Conservation (phyloP, 2,797 vertebrate genomes). For the Dermochelys coriacea region DNA sequence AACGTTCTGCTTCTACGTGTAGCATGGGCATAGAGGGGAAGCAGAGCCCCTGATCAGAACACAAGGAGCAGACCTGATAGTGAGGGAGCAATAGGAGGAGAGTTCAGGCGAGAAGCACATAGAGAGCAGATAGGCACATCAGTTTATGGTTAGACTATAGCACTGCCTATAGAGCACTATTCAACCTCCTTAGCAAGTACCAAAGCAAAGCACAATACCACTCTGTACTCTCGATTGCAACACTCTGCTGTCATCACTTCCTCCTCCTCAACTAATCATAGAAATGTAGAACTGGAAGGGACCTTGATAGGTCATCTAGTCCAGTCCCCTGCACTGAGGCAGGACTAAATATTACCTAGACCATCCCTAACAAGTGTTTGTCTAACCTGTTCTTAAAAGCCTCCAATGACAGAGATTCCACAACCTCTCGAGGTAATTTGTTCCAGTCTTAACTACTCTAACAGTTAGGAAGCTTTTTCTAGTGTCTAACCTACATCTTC, state of each 20-base stretch:
- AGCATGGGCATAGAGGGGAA: neutral
- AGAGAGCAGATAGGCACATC: neutral
- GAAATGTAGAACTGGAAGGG: neutral
- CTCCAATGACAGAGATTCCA: neutral
- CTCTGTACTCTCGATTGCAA: neutral
- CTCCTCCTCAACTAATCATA: neutral
- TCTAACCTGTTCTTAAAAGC: neutral
- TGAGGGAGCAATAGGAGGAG: accelerated
- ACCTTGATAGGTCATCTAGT: neutral
- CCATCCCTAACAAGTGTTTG: neutral
- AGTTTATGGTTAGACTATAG: neutral
- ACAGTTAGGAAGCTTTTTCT: neutral
- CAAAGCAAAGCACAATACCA: neutral
- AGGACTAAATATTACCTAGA: neutral
- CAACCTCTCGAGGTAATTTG: neutral
- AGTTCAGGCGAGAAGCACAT: accelerated
- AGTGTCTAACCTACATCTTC: neutral
- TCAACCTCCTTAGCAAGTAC: neutral
- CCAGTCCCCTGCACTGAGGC: neutral
- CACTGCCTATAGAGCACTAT: neutral
- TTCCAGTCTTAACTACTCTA: neutral
- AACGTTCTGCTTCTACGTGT: neutral
- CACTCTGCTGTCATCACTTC: neutral
- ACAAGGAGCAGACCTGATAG: accelerated
- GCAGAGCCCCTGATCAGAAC: neutral